These are phyloP conservation scores for Dryadula phaetusa DNA, from an alignment of 2,888 invertebrate genomes.

Conservation along the genomic window DNA sequence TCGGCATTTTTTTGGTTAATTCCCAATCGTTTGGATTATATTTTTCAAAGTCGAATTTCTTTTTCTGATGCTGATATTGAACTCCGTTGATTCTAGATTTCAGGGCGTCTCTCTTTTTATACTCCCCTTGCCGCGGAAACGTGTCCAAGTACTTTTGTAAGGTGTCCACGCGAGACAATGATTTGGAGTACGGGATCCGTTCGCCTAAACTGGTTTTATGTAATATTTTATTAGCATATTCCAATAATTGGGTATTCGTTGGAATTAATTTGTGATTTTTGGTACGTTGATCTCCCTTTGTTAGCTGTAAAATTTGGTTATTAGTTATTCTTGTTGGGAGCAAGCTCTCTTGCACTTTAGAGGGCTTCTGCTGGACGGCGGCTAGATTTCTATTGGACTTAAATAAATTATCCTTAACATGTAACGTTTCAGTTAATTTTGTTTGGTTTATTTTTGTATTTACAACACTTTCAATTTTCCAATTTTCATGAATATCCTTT, in stretches of 20 bases:
- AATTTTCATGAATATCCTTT: neutral
- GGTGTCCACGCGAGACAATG: constrained; percentile 8
- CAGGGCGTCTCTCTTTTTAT: constrained; percentile 40
- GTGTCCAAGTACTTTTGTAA: constrained; percentile 14
- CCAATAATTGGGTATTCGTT: constrained; percentile 25
- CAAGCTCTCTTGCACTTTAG: neutral
- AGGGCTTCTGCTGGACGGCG: neutral
- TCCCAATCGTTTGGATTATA: constrained; percentile 43
- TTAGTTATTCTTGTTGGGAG: neutral
- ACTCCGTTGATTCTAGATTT: neutral
- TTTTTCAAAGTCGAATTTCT: constrained; percentile 47
- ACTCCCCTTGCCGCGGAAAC: constrained; percentile 32
- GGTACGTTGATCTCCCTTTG: neutral
- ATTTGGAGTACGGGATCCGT: neutral
- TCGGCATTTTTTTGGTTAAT: constrained; percentile 36
- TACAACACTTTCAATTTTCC: neutral
- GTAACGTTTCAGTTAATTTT: neutral
- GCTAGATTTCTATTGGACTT: neutral
- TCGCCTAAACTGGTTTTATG: constrained; percentile 36
- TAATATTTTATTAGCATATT: constrained; percentile 37
- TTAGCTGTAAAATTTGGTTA: neutral
- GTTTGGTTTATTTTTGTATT: constrained; percentile 4
- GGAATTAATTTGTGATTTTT: constrained; percentile 4
- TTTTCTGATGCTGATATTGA: constrained; percentile 15
- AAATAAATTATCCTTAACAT: neutral